Conservation (phyloP, 2,888 invertebrate genomes). For the Drosophila bunnanda region DNA sequence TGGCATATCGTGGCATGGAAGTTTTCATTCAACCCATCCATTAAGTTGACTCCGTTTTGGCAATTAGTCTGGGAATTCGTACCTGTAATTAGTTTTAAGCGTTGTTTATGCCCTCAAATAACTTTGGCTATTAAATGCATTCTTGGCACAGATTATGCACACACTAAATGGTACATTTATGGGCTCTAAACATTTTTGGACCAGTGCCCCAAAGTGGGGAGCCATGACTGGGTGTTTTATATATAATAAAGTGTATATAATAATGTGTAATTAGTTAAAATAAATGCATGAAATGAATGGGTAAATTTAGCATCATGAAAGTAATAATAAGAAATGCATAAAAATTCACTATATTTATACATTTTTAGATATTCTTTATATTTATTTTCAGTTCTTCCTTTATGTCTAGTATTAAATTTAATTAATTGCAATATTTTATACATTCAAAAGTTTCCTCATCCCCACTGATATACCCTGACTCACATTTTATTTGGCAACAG, state of each 20-base stretch:
- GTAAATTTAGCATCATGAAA: too few species aligned
- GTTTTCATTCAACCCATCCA: constrained; percentile 4
- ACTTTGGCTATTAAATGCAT: constrained; percentile 28
- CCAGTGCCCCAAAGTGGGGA: background rate
- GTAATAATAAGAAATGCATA: too few species aligned
- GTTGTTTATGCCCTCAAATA: constrained; percentile 31
- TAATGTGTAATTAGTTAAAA: background rate
- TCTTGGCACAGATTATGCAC: constrained; percentile 43
- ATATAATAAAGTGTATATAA: background rate
- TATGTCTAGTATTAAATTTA: background rate
- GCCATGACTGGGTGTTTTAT: background rate
- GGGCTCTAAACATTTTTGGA: constrained; percentile 1
- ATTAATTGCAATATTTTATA: too few species aligned
- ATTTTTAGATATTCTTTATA: too few species aligned
- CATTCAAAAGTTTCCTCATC: background rate
- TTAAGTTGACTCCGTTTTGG: constrained; percentile 17
- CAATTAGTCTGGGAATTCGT: constrained; percentile 36
- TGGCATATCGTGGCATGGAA: constrained; percentile 9
- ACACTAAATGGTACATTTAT: constrained; percentile 55
- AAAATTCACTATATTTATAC: too few species aligned
- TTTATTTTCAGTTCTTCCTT: background rate
- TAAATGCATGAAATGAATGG: background rate
- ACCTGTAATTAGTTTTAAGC: constrained; percentile 43
- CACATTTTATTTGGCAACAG: constrained; percentile 56
- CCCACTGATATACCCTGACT: constrained; percentile 30